Base-by-base conservation (phyloP, 2,113 vertebrate genomes). In the Apodemus speciosus region DNA sequence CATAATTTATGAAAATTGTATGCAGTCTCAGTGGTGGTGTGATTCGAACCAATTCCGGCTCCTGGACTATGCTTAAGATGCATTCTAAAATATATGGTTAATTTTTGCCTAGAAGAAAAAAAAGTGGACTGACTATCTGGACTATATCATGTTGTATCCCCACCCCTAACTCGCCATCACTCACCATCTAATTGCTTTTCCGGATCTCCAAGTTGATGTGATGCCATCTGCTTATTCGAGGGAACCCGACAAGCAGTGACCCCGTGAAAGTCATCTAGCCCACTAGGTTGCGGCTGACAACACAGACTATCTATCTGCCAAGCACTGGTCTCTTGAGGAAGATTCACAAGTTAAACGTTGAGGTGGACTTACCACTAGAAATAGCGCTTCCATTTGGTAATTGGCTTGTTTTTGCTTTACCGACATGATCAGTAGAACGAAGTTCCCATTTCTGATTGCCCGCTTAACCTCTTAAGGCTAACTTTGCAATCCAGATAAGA, bases 361-460 rank as follows among this genome's bases (percentile, higher is more conserved):
- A 38, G 75, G 43, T 89, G 75, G 49, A 66, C 73, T 96, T 86
- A 94, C 21, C 51, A 79, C 88, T 92, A 88, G 53, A 49, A 95
- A 90, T 83, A 93, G 38, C 62, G n/a, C n/a, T 92, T 96, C 30
- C 6, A 49, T 79, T 93, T 43, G 62, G 4, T 94, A 86, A 89
- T 92, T 94, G 69, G n/a, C 84, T 96, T 92, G 53, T 51, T 96
- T 96, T 93, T 96, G 72, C 88, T 90, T 93, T 79, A 79, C 88
- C 62, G 83, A 56, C 56, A 69, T 38, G 80, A 86, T 79, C 68
- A 68, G 81, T 84, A 27, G 92, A 71, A 90, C 27, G 85, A 94
- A n/a, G 23, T 91, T 94, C 76, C 32, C 69, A 84, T 92, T 93
- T 77, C 56, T 88, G n/a, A 87, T 43, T 75, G 64, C 38, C 73